Evolutionary conservation across 2,888 invertebrate species (phyloP).

Genomic region (Electrophaes corylata): DNA sequence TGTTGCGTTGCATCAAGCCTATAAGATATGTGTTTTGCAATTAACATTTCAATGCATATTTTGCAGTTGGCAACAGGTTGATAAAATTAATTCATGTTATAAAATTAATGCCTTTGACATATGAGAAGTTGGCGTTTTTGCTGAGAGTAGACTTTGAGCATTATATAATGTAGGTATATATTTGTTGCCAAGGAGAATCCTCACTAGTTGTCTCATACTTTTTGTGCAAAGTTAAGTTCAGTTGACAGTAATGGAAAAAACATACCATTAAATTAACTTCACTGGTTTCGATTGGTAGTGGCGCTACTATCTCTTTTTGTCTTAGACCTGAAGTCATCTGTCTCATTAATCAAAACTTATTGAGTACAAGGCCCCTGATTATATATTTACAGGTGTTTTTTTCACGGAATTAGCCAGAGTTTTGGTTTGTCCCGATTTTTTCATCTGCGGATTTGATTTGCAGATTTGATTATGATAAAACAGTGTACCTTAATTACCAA

Average conservation of each 20-base stretch:
- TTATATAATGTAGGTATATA: not conserved
- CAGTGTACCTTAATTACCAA: not conserved
- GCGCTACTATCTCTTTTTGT: not conserved
- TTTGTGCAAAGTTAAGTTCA: too few species aligned
- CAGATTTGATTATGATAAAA: slow-evolving; percentile 1
- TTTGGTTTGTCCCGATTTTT: not conserved
- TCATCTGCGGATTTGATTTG: too few species aligned
- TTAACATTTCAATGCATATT: not conserved
- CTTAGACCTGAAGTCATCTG: not conserved
- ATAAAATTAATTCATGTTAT: not conserved
- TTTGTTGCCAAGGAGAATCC: slow-evolving; percentile 4
- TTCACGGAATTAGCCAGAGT: not conserved
- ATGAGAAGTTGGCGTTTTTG: not conserved
- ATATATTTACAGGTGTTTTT: not conserved
- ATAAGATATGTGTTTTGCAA: slow-evolving; percentile 1
- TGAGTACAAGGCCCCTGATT: not conserved
- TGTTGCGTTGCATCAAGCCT: slow-evolving; percentile 8
- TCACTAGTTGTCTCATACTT: too few species aligned
- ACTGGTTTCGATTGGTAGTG: too few species aligned
- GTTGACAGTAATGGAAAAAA: too few species aligned
- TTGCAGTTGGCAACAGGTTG: slow-evolving; percentile 6
- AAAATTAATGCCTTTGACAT: not conserved
- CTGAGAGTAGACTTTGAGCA: not conserved
- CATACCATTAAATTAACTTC: too few species aligned
- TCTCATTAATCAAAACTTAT: not conserved